Percentiles rank a stretch among this genome's conserved stretches.
Conservation (phyloP, 2,888 invertebrate genomes). For the Lasioglossum calceatum region DNA sequence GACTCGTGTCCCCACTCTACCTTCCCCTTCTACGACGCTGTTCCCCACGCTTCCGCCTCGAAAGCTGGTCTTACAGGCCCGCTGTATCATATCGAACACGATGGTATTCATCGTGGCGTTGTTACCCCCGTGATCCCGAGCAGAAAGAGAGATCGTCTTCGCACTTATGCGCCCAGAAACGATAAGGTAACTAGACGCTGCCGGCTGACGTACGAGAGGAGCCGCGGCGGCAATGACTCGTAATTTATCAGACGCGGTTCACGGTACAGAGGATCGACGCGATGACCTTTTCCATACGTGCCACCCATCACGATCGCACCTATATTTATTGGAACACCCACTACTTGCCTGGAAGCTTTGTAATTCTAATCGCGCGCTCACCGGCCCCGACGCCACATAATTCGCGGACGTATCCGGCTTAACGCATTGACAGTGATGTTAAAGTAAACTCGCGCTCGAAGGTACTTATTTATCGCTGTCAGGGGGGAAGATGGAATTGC, state of each 20-base stretch:
- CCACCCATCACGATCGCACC: conserved; percentile 56
- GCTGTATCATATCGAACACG: background rate
- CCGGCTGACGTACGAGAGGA: conserved; percentile 54
- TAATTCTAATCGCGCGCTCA: conserved; percentile 5
- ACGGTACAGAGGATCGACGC: conserved; percentile 32
- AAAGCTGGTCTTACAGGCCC: background rate
- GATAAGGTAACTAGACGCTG: conserved; percentile 64
- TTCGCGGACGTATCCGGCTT: background rate
- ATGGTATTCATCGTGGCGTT: conserved; percentile 58
- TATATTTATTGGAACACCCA: conserved; percentile 52
- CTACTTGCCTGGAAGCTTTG: conserved; percentile 16
- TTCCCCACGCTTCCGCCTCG: background rate
- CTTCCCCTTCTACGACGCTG: too few species aligned
- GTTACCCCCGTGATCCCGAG: conserved; percentile 24
- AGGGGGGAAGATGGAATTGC: background rate
- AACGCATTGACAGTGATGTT: background rate
- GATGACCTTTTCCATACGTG: conserved; percentile 54
- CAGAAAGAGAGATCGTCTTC: background rate
- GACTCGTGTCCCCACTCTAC: too few species aligned
- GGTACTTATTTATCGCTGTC: background rate
- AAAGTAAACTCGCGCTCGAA: background rate
- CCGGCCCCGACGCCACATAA: background rate
- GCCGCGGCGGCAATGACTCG: conserved; percentile 20
- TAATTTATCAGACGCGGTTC: conserved; percentile 55
- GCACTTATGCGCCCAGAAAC: conserved; percentile 2